Evolutionary conservation across 2,888 invertebrate genomes (phyloP), one percentile per base, ranked within the genome.

Genomic region (Zele albiditarsus): DNA sequence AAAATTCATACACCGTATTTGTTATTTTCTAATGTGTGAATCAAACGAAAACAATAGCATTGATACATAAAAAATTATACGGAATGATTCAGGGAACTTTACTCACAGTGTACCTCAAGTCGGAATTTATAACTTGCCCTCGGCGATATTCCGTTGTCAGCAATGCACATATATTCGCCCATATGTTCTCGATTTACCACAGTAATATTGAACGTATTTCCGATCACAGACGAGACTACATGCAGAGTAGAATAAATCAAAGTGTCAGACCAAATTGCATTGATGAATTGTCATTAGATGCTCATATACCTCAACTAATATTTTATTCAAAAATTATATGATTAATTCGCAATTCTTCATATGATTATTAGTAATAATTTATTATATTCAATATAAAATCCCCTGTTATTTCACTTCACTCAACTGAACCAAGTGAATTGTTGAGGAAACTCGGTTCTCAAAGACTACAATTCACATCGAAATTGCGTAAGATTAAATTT

Each of bases 61-160:
- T 49, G 20, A 16, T 28, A 28, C 23, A 23, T 23, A 20, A 57
- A 16, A 10, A 6, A 28, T 63, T 23, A 38, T 38, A 16, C 20
- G 8, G 16, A 33, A 63, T 20, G 63, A 63, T 20, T 73, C 53
- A 63, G 46, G 46, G 76, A 77, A 38, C 68, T 68, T 20, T 49
- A 71, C 96, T 95, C 90, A 97, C 98, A 98, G 85, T 96, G 95
- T 10, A 98, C 96, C 89, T 96, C 95, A n/a, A 98, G 92, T 73
- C 93, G 92, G 80, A 95, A 96, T 16, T 94, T 94, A 87, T 95
- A 94, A 87, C 93, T 95, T 28, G 94, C 94, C 27, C 94, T 91
- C 0, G 97, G 97, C 57, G 95, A 93, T 84, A 98, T 93, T 1
- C 97, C 97, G 87, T 98, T 98, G 89, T 94, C 93, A 28, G 96